phyloP scores from a whole-genome alignment of 2,888 invertebrate genomes.

The Notocelia uddmanniana region DNA sequence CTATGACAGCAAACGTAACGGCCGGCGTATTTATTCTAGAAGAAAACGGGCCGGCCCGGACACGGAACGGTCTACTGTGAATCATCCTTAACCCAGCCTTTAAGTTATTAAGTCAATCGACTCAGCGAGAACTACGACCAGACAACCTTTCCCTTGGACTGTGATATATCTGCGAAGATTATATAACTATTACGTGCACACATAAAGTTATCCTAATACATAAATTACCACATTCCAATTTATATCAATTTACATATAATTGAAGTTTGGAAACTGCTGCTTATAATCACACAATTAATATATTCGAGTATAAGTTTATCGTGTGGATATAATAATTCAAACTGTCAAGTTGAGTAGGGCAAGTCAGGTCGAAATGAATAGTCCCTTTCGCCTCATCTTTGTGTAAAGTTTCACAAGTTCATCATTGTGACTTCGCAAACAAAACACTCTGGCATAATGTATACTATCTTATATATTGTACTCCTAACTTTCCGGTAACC shows the following conservation, averaged over 20 bases:
- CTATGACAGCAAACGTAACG: too few species aligned
- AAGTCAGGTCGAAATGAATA: constrained; percentile 44
- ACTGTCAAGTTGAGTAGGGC: constrained; percentile 42
- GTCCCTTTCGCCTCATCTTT: constrained; percentile 41
- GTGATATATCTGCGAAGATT: neutral
- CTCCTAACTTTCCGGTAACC: constrained; percentile 12
- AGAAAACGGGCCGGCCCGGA: too few species aligned
- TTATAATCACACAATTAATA: constrained; percentile 32
- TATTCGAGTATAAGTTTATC: constrained; percentile 32
- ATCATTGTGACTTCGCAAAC: constrained; percentile 50
- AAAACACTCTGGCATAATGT: constrained; percentile 33
- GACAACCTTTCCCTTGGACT: neutral
- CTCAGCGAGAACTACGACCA: neutral
- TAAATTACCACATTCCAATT: neutral
- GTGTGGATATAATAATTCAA: constrained; percentile 25
- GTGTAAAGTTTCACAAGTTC: constrained; percentile 41
- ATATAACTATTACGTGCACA: too few species aligned
- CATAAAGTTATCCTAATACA: constrained; percentile 1
- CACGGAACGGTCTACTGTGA: too few species aligned
- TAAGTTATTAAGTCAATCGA: neutral
- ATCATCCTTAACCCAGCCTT: too few species aligned
- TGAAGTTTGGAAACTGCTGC: constrained; percentile 19
- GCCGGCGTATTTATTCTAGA: too few species aligned
- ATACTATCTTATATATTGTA: constrained; percentile 6
- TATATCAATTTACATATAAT: constrained; percentile 10